These are phyloP conservation scores for Hartigia nigra DNA, from an alignment of 2,888 invertebrate species.

Conservation along the genomic window DNA sequence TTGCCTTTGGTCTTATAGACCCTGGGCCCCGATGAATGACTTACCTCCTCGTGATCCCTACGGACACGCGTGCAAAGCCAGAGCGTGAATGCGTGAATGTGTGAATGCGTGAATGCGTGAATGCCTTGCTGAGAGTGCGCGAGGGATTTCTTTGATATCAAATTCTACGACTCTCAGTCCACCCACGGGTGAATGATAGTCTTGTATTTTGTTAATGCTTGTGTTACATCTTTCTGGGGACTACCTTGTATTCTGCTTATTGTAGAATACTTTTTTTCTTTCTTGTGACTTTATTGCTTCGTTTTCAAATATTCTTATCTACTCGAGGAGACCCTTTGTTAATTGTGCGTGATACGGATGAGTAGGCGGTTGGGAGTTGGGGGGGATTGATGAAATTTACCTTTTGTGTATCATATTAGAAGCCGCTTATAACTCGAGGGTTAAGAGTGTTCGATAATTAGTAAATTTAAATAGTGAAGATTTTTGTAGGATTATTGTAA, in stretches of 20 bases:
- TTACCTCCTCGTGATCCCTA: not conserved
- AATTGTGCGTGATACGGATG: not conserved
- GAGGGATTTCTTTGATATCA: not conserved
- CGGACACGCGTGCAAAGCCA: not conserved
- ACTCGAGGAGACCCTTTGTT: not conserved
- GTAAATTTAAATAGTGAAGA: not conserved
- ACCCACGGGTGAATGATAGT: not conserved
- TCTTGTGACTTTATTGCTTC: not conserved
- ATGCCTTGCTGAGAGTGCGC: not conserved
- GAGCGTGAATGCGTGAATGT: not conserved
- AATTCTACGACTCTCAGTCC: not conserved
- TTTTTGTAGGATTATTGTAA: not conserved
- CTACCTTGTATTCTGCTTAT: not conserved
- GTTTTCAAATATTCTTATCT: not conserved
- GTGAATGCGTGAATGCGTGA: not conserved
- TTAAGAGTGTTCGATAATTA: not conserved
- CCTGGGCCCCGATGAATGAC: slow-evolving; percentile 5
- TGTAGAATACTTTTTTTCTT: not conserved
- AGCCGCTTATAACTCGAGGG: not conserved
- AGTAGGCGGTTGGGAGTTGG: too few species aligned
- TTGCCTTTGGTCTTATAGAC: slow-evolving; percentile 36
- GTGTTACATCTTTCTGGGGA: not conserved
- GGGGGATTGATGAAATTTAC: not conserved
- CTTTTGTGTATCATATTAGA: not conserved
- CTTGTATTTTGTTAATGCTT: not conserved